Evolutionary conservation across 2,888 invertebrate species (phyloP), one percentile per base, ranked within the genome.

Genomic region (Drosophila paucipuncta): DNA sequence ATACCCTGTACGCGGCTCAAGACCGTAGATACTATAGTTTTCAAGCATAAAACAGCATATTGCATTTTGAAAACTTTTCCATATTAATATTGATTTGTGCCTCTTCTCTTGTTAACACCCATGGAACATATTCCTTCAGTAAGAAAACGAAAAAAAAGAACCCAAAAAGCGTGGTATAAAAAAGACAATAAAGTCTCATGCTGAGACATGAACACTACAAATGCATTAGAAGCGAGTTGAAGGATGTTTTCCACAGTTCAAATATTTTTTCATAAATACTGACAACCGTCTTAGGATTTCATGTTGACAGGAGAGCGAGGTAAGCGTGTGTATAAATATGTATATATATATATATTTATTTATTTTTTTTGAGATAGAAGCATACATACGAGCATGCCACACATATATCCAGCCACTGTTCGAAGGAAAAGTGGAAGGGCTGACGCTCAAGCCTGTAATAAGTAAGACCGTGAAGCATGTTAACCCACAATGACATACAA

Each of bases 301-400:
- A 62, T 80, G 81, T 76, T 78, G 78, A 78, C 78, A 78, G 78
- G 62, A 59, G 63, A 76, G 81, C 76, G 78, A 78, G 72, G 78
- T 78, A 78, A 78, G 78, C 78, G 65, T 71, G 62, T 70, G 68
- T 68, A 64, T 58, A 65, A 39, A 67, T 52, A 67, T 52, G 18
- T 10, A 54, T 16, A 25, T 5, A 25, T 37, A 28, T 55, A 47
- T 22, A 47, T 47, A 11, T 22, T 55, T 13, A 22, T 22, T 22
- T 22, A 22, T 22, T 43, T n/a, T 16, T 41, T 52, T 39, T 33
- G 30, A 25, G 47, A 68, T 35, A 69, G 22, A 68, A 25, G 58
- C 49, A 78, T n/a, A 78, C 41, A 39, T 54, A 58, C 41, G 47
- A 28, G n/a, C n/a, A 41, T 18, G 31, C 33, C 16, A 22, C 30